A percentile compares a stretch with the other conserved stretches of the same genome.
Conservation (phyloP, 2,113 vertebrate species). For the Mirza zaza region DNA sequence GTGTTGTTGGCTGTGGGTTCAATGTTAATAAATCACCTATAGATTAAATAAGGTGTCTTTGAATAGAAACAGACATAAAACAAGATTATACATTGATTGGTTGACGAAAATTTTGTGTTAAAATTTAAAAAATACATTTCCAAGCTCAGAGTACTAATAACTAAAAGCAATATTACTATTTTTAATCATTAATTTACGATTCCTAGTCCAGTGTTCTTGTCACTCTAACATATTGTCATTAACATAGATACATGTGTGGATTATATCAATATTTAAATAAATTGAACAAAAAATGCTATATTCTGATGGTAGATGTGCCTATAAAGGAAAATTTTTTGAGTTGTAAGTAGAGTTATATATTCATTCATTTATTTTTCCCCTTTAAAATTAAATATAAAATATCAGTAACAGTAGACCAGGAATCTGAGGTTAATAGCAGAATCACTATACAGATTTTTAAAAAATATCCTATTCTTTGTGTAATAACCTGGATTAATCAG, state of each 20-base stretch:
- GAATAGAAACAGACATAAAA: slow-evolving; percentile 13
- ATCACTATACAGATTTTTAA: background rate
- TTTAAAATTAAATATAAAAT: slow-evolving; percentile 35
- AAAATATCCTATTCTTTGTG: background rate
- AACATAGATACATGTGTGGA: background rate
- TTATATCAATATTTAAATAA: background rate
- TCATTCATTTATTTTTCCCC: background rate
- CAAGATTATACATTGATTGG: background rate
- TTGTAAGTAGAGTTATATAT: background rate
- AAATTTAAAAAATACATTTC: background rate
- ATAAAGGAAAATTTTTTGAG: background rate
- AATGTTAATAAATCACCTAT: background rate
- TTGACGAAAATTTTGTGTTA: slow-evolving; percentile 28
- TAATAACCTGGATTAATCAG: background rate
- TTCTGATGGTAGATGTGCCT: background rate
- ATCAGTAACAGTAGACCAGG: background rate
- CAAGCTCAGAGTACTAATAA: background rate
- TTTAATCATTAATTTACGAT: background rate
- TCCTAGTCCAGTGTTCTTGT: background rate
- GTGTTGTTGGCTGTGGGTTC: background rate
- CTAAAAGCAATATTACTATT: background rate
- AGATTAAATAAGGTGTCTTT: slow-evolving; percentile 15
- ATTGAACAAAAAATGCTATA: background rate
- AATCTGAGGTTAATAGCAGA: background rate
- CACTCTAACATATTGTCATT: background rate